Conservation (phyloP, 2,888 invertebrate genomes). For the Apodemia zela region DNA sequence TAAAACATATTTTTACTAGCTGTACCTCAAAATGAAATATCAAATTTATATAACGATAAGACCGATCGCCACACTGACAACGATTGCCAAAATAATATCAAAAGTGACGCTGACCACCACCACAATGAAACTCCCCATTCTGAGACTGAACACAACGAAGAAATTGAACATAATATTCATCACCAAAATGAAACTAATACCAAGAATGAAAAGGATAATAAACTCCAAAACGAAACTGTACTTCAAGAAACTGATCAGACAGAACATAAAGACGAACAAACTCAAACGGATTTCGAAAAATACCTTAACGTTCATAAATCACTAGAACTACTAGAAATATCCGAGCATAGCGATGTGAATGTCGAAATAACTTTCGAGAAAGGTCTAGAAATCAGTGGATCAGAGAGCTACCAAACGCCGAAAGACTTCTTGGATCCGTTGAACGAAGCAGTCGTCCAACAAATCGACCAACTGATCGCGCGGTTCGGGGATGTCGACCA, state of each 20-base stretch:
- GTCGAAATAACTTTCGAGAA: conserved; percentile 59
- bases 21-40: too few relatives aligned
- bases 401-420: conserved; percentile 59
- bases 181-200: not conserved
- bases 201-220: not conserved
- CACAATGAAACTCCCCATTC: not conserved
- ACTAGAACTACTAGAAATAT: conserved; percentile 56
- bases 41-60: not conserved
- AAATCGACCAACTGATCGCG: conserved; percentile 65
- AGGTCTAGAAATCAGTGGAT: conserved; percentile 48
- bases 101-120: not conserved
- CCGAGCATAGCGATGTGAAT: conserved; percentile 42
- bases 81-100: not conserved
- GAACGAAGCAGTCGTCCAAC: conserved; percentile 59
- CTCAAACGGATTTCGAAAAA: conserved; percentile 44
- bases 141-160: not conserved
- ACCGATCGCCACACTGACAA: not conserved
- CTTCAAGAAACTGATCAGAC: conserved; percentile 29
- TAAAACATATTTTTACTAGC: too few relatives aligned
- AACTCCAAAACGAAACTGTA: not conserved
- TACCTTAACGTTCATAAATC: conserved; percentile 51
- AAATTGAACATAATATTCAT: not conserved
- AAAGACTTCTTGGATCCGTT: conserved; percentile 60
- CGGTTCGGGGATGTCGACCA: conserved; percentile 53
- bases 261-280: conserved; percentile 48